Base-by-base conservation (phyloP, 2,797 vertebrate species). In the Myoxocephalus aenaeus region DNA sequence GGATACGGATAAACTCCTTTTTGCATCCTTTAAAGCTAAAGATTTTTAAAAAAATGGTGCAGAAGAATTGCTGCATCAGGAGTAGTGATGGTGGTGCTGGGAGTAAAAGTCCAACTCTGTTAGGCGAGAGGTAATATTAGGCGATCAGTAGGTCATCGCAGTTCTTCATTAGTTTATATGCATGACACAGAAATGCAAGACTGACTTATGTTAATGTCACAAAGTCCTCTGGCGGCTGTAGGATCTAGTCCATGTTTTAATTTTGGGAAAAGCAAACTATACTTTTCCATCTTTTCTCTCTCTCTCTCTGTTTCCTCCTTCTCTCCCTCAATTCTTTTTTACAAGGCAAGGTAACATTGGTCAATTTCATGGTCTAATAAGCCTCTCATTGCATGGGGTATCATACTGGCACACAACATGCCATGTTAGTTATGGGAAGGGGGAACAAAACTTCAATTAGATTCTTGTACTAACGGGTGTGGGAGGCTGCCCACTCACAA, bases 311-410 rank as follows among this genome's bases (percentile, higher is more conserved):
- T 57, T 72, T 38, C 70, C n/a, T 74, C 11, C 12, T 81, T 77
- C 2, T 71, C 29, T 50, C 20, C 22, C 12, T 71, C 22, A 15
- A 62, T 46, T 12, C 3, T 27, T 77, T 67, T 65, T 62, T 38
- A 85, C 78, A 78, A 75, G 80, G 75, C 77, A 74, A 81, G 77
- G 79, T 89, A 83, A 86, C 86, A 83, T 68, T 79, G 86, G 85
- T 93, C 90, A 93, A 92, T 94, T 94, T 94, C 90, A 93, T 86
- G 92, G 88, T 87, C 75, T 90, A 71, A 83, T 88, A 88, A 87
- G 70, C 81, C 71, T 81, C 72, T 90, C 66, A 68, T 88, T 58
- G 77, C 85, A 82, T 74, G 82, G 86, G 84, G 72, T 82, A 72
- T 89, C 80, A 80, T 78, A 87, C 85, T 67, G 75, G 86, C 84